A percentile compares a stretch with the other conserved stretches of the same genome.
phyloP scores from a whole-genome alignment of 1,140 invertebrate genomes.

The Rhagoletis pomonella region DNA sequence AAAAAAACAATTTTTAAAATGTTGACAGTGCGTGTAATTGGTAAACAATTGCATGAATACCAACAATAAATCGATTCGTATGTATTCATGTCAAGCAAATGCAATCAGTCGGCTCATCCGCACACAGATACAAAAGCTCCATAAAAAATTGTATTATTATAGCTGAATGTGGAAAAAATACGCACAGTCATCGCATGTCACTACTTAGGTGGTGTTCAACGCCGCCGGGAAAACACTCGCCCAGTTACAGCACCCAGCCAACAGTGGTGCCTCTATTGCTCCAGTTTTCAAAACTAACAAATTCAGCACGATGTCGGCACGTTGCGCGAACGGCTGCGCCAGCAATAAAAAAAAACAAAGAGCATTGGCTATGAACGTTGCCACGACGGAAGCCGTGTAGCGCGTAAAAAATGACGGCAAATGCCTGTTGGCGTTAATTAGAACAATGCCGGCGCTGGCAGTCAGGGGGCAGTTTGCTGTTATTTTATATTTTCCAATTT shows the following conservation, averaged over 20 bases:
- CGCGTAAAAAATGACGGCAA: neutral
- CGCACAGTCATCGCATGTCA: too few species aligned
- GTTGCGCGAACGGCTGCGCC: neutral
- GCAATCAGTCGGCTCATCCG: neutral
- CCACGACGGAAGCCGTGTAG: neutral
- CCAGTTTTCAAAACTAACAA: conserved; percentile 48
- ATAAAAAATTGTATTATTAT: neutral
- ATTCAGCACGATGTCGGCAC: conserved; percentile 25
- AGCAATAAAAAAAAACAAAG: neutral
- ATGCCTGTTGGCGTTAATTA: conserved; percentile 44
- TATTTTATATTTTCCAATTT: neutral
- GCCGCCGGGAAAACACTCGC: neutral
- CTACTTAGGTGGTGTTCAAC: neutral
- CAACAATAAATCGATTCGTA: conserved; percentile 10
- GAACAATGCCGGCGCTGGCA: conserved; percentile 31
- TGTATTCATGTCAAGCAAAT: neutral
- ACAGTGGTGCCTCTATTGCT: neutral
- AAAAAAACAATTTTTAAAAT: too few species aligned
- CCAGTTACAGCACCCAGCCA: neutral
- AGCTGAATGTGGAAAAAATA: too few species aligned
- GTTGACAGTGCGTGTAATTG: too few species aligned
- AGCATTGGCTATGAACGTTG: neutral
- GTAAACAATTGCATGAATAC: too few species aligned
- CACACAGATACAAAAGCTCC: neutral
- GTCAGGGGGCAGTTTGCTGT: neutral